Base-by-base conservation (phyloP, 2,113 vertebrate genomes). In the Acinonyx jubatus region DNA sequence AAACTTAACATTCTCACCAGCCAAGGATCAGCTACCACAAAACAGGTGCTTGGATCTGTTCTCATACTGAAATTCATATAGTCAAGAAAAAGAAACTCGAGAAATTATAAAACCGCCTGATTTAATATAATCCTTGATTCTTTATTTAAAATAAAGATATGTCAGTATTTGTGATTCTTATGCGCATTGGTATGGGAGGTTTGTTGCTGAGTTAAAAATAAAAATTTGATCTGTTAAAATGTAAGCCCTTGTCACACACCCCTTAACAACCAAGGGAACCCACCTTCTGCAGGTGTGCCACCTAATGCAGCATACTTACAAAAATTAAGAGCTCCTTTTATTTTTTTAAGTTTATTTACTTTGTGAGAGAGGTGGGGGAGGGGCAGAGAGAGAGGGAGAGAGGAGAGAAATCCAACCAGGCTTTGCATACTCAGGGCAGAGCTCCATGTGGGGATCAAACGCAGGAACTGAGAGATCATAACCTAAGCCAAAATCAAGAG, bases 111-210 rank as follows among this genome's bases (percentile, higher is more conserved):
- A 10, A 95, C 16, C 13, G 36, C 33, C 12, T 95, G 55, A 61
- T 87, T 85, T 93, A 96, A 14, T 50, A 61, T 48, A 90, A 76
- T 36, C 10, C 12, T 71, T 55, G 41, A 76, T 63, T 95, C 29
- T 69, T 41, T 95, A 69, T 74, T 85, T 65, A 95, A 97, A 93
- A 95, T 93, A 86, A 82, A 91, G 33, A 86, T 33, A 69, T 50
- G 76, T 29, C 57, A 95, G 36, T 93, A 93, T 73, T 95, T 96
- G n/a, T 91, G 69, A 89, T 84, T 84, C 57, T 74, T 74, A 76
- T 1, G 4, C 8, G 10, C 83, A 92, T 10, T 87, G n/a, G 55
- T 48, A 23, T 79, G 6, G 38, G 61, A 19, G 55, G 18, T 55
- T 48, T 71, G 50, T 79, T 94, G 82, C 57, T 74, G 15, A 11